Percentiles rank a stretch among this genome's conserved stretches.
Evolutionary conservation across 2,797 vertebrate genomes (phyloP).

Genomic region (Gymnothorax reevesii): DNA sequence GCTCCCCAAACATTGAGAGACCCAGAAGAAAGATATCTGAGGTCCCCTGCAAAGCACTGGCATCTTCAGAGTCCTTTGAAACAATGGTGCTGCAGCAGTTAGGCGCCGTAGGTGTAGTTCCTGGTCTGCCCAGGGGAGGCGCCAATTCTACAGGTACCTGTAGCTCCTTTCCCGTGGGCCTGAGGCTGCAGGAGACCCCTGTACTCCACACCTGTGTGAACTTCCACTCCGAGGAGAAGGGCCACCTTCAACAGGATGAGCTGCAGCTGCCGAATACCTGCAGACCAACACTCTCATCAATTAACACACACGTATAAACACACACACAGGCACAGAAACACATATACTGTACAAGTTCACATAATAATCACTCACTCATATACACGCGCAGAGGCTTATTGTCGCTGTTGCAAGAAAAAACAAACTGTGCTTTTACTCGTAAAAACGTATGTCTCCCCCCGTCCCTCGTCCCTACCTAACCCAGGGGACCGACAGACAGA

Average conservation of each 20-base stretch:
- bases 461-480: no score
- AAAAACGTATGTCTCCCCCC: no score
- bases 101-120: neutral
- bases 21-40: no score
- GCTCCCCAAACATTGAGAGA: no score
- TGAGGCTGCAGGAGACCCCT: slow-evolving; percentile 73
- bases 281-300: neutral
- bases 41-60: no score
- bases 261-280: slow-evolving; percentile 94
- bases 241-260: slow-evolving; percentile 86
- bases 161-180: slow-evolving; percentile 41
- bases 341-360: neutral
- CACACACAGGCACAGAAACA: slow-evolving; percentile 27
- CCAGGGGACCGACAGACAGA: no score
- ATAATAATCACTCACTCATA: neutral
- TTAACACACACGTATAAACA: neutral
- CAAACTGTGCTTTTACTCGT: no score
- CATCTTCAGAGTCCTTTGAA: no score
- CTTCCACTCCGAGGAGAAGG: slow-evolving; percentile 89
- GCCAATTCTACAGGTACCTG: slow-evolving; percentile 46
- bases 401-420: no score
- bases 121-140: neutral
- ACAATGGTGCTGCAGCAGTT: neutral
- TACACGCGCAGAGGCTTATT: no score
- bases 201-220: slow-evolving; percentile 82